Percentiles rank a stretch among this genome's conserved stretches.
Evolutionary conservation across 2,113 vertebrate species (phyloP).

Genomic region (Pipra filicauda): DNA sequence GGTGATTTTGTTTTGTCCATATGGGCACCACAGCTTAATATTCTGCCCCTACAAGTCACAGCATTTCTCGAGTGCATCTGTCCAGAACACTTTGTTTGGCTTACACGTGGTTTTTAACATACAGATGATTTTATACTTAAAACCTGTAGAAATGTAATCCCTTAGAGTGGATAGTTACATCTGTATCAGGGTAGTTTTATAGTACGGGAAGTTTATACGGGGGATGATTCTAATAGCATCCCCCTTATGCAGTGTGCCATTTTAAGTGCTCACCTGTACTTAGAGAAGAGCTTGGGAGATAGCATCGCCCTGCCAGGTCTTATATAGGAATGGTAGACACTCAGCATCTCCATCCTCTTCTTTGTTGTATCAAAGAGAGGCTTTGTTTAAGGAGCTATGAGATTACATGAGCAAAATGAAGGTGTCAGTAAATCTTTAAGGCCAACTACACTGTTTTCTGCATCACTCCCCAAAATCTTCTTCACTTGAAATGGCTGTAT

Average conservation of each 20-base stretch:
- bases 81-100: neutral
- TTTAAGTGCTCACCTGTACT: neutral
- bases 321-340: neutral
- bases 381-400: neutral
- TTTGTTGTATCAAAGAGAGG: neutral
- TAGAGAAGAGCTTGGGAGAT: neutral
- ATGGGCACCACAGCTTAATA: accelerated
- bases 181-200: neutral
- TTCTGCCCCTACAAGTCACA: neutral
- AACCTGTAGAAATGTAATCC: neutral
- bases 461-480: neutral
- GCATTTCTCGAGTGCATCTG: neutral
- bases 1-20: neutral
- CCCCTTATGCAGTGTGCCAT: neutral
- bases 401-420: neutral
- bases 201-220: neutral
- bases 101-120: neutral
- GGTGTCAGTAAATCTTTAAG: neutral
- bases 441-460: neutral
- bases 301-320: neutral
- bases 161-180: neutral
- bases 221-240: neutral
- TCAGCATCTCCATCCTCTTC: neutral
- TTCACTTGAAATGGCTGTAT: neutral
- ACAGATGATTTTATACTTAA: neutral